These are phyloP conservation scores for Mamestra brassicae DNA, from an alignment of 2,888 invertebrate genomes.

Conservation along the genomic window DNA sequence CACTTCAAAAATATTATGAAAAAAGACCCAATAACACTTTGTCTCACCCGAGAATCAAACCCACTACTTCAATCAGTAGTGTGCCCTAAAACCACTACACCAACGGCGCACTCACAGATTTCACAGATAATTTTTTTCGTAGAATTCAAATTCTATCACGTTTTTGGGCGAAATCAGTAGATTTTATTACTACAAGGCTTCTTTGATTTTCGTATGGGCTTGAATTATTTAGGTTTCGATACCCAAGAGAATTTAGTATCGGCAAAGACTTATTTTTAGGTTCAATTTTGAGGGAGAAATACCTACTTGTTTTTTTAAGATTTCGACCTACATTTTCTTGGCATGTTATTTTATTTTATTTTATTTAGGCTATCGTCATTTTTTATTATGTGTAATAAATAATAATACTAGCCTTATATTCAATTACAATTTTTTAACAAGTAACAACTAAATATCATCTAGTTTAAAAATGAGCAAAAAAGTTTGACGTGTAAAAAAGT, in stretches of 20 bases:
- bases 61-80: no score
- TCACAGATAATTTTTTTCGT: not conserved
- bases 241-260: slow-evolving; percentile 1
- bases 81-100: no score
- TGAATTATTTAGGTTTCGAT: slow-evolving; percentile 32
- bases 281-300: not conserved
- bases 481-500: no score
- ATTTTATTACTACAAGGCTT: slow-evolving; percentile 27
- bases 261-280: not conserved
- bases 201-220: slow-evolving; percentile 30
- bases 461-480: no score
- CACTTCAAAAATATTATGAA: no score
- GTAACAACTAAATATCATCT: no score
- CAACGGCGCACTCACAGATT: not conserved
- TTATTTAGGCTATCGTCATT: no score
- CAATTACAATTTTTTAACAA: no score
- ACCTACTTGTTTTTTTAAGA: not conserved
- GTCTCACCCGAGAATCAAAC: no score
- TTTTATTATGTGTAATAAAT: no score
- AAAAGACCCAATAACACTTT: no score
- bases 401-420: no score
- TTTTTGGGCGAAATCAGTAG: slow-evolving; percentile 16
- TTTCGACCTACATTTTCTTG: not conserved
- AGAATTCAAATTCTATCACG: slow-evolving; percentile 22
- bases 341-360: not conserved